Evolutionary conservation across 2,113 vertebrate genomes (phyloP).

Genomic region (Sebastes schlegelii): DNA sequence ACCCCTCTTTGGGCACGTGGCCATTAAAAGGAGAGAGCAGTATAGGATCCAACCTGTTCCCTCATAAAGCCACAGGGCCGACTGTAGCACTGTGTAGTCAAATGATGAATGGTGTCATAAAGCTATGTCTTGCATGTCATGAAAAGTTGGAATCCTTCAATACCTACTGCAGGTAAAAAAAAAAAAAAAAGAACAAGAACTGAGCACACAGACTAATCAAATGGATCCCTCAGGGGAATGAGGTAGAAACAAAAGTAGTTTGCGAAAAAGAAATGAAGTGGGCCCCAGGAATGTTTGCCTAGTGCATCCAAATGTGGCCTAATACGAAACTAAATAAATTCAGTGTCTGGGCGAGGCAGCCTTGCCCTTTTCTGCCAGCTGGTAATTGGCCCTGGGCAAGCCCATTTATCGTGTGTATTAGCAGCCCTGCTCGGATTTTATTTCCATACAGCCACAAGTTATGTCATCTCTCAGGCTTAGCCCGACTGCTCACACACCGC

Average conservation of each 20-base stretch:
- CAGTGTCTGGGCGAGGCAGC: conserved; percentile 26
- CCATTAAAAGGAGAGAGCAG: not conserved
- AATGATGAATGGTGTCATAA: conserved; percentile 19
- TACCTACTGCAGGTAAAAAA: conserved; percentile 18
- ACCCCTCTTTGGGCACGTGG: not conserved
- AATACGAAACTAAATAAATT: conserved; percentile 53
- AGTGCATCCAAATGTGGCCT: conserved; percentile 51
- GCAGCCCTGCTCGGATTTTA: conserved; percentile 40
- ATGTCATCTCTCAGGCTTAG: conserved; percentile 13
- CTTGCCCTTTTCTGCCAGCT: conserved; percentile 58
- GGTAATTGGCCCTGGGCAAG: conserved; percentile 50
- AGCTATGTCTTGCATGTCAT: conserved; percentile 10
- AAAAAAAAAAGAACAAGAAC: conserved; percentile 37
- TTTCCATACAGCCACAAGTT: conserved; percentile 42
- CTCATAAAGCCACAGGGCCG: not conserved
- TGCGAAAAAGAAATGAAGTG: conserved; percentile 41
- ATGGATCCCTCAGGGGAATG: conserved; percentile 3
- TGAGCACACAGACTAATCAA: conserved; percentile 32
- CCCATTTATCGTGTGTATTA: conserved; percentile 59
- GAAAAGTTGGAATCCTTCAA: conserved; percentile 19
- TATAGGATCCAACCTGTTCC: not conserved
- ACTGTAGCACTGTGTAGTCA: not conserved
- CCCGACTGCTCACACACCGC: not conserved
- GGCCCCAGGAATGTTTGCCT: conserved; percentile 34
- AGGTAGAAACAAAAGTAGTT: conserved; percentile 37